A percentile compares a stretch with the other conserved stretches of the same genome.
Conservation (phyloP, 2,888 invertebrate species). For the Rhyacophila evoluta region DNA sequence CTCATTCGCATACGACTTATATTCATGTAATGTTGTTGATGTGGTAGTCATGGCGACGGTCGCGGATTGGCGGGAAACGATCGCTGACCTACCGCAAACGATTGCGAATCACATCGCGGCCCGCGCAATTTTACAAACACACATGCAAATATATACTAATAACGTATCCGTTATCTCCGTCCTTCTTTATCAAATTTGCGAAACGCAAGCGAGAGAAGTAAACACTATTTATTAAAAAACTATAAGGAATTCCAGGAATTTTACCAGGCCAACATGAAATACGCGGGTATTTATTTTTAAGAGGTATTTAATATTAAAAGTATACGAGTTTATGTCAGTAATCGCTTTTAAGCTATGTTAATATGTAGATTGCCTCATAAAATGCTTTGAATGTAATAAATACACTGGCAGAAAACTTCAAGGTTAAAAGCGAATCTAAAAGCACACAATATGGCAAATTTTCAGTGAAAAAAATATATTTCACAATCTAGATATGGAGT, state of each 20-base stretch:
- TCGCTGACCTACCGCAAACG: constrained; percentile 50
- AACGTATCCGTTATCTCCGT: neutral
- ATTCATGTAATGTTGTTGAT: neutral
- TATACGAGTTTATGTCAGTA: too few relatives aligned
- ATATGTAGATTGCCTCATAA: too few relatives aligned
- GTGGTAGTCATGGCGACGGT: constrained; percentile 30
- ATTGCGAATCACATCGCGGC: constrained; percentile 45
- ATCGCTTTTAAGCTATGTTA: too few relatives aligned
- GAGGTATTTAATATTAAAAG: too few relatives aligned
- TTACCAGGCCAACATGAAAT: too few relatives aligned
- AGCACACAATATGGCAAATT: neutral
- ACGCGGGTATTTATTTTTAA: too few relatives aligned
- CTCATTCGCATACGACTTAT: neutral
- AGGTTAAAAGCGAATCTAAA: too few relatives aligned
- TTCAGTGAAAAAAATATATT: neutral
- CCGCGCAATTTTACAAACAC: constrained; percentile 7
- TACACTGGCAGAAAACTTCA: too few relatives aligned
- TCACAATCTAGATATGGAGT: neutral
- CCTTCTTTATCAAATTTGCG: neutral
- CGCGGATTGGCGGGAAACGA: constrained; percentile 42
- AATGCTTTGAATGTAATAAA: too few relatives aligned
- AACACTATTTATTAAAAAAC: neutral
- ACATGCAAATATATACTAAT: neutral
- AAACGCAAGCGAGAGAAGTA: neutral
- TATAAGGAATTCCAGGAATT: neutral